phyloP scores from a whole-genome alignment of 2,888 invertebrate genomes.

The Dynastes grantii region DNA sequence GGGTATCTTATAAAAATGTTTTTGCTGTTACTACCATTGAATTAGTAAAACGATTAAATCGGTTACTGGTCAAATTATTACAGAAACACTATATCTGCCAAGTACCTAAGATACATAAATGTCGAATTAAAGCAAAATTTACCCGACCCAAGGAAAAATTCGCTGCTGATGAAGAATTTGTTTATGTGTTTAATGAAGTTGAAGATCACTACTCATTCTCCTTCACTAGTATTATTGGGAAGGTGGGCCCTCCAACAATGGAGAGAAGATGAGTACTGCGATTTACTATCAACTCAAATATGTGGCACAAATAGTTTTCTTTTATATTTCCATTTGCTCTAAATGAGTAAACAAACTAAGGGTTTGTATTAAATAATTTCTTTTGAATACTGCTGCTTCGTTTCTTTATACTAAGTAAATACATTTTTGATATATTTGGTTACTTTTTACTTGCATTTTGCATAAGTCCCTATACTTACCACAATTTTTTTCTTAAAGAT shows the following conservation, averaged over 20 bases:
- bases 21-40: too few species aligned
- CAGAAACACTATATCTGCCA: too few species aligned
- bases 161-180: neutral
- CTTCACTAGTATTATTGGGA: neutral
- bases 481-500: neutral
- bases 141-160: neutral
- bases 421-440: too few species aligned
- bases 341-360: too few species aligned
- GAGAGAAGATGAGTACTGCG: too few species aligned
- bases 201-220: neutral
- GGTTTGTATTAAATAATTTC: neutral
- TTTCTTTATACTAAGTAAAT: too few species aligned
- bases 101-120: too few species aligned
- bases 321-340: neutral
- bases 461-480: neutral
- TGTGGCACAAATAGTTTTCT: neutral
- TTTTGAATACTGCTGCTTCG: neutral
- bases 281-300: neutral
- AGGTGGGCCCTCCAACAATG: neutral
- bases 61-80: too few species aligned
- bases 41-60: too few species aligned
- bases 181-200: neutral
- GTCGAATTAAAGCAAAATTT: too few species aligned
- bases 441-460: neutral
- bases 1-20: too few species aligned